Percentiles rank a stretch among this genome's conserved stretches.
Evolutionary conservation across 2,888 invertebrate genomes (phyloP).

Genomic region (Rotaria sp.): DNA sequence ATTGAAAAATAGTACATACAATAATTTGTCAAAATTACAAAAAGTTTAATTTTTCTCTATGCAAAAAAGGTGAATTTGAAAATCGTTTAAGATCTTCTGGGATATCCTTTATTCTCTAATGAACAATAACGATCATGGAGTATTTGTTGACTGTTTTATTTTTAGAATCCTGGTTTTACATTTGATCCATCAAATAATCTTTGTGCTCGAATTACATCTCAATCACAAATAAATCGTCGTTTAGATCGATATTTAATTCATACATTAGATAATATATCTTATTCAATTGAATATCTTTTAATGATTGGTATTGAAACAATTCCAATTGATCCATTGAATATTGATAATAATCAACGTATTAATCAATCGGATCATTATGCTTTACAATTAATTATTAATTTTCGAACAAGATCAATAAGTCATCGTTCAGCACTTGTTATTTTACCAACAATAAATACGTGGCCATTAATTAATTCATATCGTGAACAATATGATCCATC

Average conservation of each 20-base stretch:
- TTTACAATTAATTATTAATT: conserved; percentile 15
- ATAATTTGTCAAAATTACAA: no score
- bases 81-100: no score
- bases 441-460: conserved; percentile 21
- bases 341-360: conserved; percentile 3
- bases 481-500: conserved; percentile 6
- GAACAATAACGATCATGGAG: no score
- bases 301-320: not conserved
- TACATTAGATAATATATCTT: not conserved
- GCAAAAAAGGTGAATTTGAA: no score
- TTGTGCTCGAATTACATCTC: conserved; percentile 32
- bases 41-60: no score
- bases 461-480: conserved; percentile 24
- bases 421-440: conserved; percentile 9
- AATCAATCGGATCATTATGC: conserved; percentile 38
- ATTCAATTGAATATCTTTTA: not conserved
- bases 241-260: conserved; percentile 32
- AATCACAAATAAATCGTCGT: not conserved
- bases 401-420: not conserved
- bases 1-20: no score
- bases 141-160: no score
- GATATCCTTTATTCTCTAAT: no score
- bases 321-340: not conserved
- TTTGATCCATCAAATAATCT: conserved; percentile 35
- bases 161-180: conserved; percentile 33